A percentile compares a stretch with the other conserved stretches of the same genome.
Conservation (phyloP, 1,140 invertebrate genomes). For the Dinoponera quadriceps region DNA sequence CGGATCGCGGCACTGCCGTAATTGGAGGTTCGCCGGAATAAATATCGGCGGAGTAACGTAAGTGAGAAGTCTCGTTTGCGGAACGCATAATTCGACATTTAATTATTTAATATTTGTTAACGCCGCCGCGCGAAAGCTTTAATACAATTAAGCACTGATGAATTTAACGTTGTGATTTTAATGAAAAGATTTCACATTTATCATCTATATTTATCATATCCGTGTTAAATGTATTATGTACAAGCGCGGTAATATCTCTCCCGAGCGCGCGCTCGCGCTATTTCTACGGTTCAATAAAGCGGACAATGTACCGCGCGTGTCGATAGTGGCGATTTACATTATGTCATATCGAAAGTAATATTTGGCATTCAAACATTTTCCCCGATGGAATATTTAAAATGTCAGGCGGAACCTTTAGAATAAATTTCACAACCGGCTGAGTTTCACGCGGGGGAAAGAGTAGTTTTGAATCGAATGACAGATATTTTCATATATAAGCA, state of each 20-base stretch:
- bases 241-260: no score
- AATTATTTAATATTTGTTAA: slow-evolving; percentile 44
- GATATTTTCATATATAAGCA: no score
- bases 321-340: slow-evolving; percentile 10
- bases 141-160: slow-evolving; percentile 21
- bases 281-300: slow-evolving; percentile 26
- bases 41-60: not conserved
- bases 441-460: no score
- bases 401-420: not conserved
- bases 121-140: slow-evolving; percentile 9
- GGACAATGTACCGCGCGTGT: slow-evolving; percentile 5
- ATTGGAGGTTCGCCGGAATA: not conserved
- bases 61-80: not conserved
- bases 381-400: not conserved
- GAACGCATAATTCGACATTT: slow-evolving; percentile 11
- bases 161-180: slow-evolving; percentile 45
- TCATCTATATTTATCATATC: no score
- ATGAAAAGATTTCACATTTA: slow-evolving; percentile 47
- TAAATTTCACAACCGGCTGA: no score
- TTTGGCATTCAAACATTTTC: not conserved
- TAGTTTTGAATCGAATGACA: no score
- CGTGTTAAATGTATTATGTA: slow-evolving; percentile 17
- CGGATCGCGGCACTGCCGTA: slow-evolving; percentile 1
- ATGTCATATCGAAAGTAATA: not conserved
- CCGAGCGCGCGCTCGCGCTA: no score